Base-by-base conservation (phyloP, 2,113 vertebrate genomes). In the Channa maculata region DNA sequence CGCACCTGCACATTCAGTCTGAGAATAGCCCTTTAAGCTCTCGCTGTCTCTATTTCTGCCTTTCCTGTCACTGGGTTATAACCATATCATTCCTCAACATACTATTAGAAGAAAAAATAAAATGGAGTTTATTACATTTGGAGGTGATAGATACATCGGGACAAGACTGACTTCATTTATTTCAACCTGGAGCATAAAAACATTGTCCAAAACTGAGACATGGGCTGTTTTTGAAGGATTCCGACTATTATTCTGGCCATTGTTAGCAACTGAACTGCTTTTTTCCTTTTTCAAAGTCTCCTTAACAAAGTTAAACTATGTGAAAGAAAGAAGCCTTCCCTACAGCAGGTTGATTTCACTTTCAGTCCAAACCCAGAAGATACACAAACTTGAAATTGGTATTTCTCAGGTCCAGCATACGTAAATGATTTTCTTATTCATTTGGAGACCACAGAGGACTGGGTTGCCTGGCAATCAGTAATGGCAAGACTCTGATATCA, bases 381-480 rank as follows among this genome's bases (percentile, higher is more conserved):
- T 13, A 24, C 10, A 58, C 24, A 24, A 24, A 24, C 24, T 24
- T 7, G 38, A 50, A 38, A 15, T 5, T 7, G 15, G 10, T 39
- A 39, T 12, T 8, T 50, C 15, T 50, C 2, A 50, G 9, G 6
- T 12, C 15, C 46, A 11, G 3, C 12, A 39, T 39, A 5, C 6
- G 8, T 4, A 38, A 51, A 50, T 3, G 9, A 44, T 60, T 67
- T 66, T 24, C 39, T 67, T 14, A 39, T 11, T 51, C 1, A 24
- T 15, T 60, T 24, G 24, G 44, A 63, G 43, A 38, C 59, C 54
- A 6, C 5, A 9, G 10, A 7, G 10, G 24, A 48, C 46, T 64
- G 24, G 49, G 44, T 51, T 62, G 53, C 51, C 43, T 43, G 49
- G 49, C 43, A 65, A 69, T 60, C 15, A 15, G n/a, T 5, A 45